These are phyloP conservation scores for Aegotheles bennettii DNA, from an alignment of 2,113 vertebrate species.

Conservation along the genomic window DNA sequence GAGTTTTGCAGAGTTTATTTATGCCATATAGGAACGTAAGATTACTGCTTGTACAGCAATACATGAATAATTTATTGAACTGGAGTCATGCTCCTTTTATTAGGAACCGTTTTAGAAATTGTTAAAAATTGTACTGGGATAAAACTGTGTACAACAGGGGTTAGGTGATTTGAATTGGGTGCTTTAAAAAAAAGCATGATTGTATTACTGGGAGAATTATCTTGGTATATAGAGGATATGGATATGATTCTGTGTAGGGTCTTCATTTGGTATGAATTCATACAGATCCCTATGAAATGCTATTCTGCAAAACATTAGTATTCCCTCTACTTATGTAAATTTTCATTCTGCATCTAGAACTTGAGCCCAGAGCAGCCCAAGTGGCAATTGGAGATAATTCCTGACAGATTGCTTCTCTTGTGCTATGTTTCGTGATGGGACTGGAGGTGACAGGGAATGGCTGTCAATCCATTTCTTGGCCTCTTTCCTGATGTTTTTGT, in stretches of 20 bases:
- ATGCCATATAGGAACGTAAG: neutral
- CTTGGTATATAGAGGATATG: neutral
- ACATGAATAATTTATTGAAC: neutral
- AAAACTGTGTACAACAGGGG: neutral
- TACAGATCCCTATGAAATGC: neutral
- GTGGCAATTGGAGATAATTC: neutral
- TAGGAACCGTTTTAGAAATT: neutral
- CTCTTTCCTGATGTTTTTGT: neutral
- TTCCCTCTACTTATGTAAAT: neutral
- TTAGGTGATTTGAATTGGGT: neutral
- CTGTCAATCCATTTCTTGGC: neutral
- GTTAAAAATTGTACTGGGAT: neutral
- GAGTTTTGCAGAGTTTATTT: neutral
- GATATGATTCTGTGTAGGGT: neutral
- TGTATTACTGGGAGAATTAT: neutral
- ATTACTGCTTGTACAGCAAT: neutral
- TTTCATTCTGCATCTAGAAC: neutral
- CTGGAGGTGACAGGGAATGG: neutral
- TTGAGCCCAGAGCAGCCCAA: neutral
- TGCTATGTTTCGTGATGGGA: neutral
- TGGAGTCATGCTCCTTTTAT: neutral
- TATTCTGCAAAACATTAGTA: neutral
- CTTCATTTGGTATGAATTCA: neutral
- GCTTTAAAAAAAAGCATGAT: neutral
- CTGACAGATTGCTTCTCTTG: neutral